These are phyloP conservation scores for Neosilurus hyrtlii DNA, from an alignment of 2,797 vertebrate genomes.

Conservation along the genomic window DNA sequence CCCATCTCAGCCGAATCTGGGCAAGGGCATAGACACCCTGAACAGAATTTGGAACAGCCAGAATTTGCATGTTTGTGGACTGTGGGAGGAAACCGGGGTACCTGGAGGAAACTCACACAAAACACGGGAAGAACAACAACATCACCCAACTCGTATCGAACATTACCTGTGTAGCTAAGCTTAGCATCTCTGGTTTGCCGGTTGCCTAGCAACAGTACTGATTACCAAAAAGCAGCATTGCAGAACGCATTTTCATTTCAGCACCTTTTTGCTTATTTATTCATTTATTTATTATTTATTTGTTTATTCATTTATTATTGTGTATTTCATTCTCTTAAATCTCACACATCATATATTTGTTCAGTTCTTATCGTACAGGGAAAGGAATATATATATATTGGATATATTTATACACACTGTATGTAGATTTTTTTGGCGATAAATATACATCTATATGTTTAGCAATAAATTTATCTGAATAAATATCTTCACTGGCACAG, in stretches of 20 bases:
- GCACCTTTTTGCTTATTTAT: conserved; percentile 19
- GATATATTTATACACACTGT: conserved; percentile 12
- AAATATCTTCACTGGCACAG: conserved; percentile 55
- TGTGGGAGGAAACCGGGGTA: too few relatives aligned
- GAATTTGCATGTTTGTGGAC: too few relatives aligned
- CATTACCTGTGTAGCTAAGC: background rate
- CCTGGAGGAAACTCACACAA: too few relatives aligned
- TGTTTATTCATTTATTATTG: conserved; percentile 22
- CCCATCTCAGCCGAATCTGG: too few relatives aligned
- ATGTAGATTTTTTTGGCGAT: conserved; percentile 47
- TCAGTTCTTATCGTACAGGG: conserved; percentile 47
- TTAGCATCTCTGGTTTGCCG: too few relatives aligned
- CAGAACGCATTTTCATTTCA: conserved; percentile 11
- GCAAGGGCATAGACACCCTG: too few relatives aligned
- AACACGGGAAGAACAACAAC: too few relatives aligned
- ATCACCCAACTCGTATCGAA: too few relatives aligned
- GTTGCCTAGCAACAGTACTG: background rate
- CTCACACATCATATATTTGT: conserved; percentile 53
- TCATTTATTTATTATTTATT: conserved; percentile 1
- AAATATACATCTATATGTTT: conserved; percentile 49
- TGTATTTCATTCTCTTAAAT: conserved; percentile 4
- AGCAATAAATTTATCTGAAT: conserved; percentile 49
- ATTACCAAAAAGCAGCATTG: background rate
- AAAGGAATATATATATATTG: background rate
- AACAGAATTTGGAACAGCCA: too few relatives aligned